These are phyloP conservation scores for Thymelicus acteon DNA, from an alignment of 2,888 invertebrate genomes.

Conservation along the genomic window DNA sequence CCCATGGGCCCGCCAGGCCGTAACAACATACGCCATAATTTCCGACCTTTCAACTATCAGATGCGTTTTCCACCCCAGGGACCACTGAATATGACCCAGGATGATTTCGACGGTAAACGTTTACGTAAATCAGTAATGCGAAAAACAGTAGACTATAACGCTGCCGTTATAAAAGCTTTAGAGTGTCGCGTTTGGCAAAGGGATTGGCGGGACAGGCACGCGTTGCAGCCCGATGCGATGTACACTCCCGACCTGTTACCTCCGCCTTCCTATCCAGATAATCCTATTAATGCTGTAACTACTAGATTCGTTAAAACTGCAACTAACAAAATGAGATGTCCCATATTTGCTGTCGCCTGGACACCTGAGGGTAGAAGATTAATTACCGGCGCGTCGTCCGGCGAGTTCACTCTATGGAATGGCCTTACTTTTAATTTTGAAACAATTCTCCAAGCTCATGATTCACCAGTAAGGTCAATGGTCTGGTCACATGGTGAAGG, in stretches of 20 bases:
- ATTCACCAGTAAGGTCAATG: constrained; percentile 99
- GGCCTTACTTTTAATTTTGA: constrained; percentile 99
- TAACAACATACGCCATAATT: constrained; percentile 78
- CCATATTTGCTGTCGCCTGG: constrained; percentile 99
- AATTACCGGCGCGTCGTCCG: constrained; percentile 99
- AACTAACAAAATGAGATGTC: constrained; percentile 99
- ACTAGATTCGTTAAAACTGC: constrained; percentile 99
- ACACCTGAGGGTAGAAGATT: constrained; percentile 99
- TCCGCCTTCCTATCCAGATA: constrained; percentile 96
- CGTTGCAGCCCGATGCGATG: constrained; percentile 97
- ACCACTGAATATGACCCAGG: constrained; percentile 90
- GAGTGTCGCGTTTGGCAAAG: constrained; percentile 98
- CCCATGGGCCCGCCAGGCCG: constrained; percentile 67
- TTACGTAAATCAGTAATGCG: constrained; percentile 98
- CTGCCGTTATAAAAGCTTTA: constrained; percentile 95
- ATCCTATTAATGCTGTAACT: constrained; percentile 98
- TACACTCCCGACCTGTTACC: constrained; percentile 97
- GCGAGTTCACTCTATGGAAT: constrained; percentile 99
- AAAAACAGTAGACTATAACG: constrained; percentile 99
- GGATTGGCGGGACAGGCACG: constrained; percentile 94
- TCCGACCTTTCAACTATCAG: constrained; percentile 80
- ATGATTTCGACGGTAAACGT: constrained; percentile 98
- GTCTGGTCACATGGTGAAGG: constrained; percentile 99
- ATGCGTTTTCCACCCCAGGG: constrained; percentile 82
- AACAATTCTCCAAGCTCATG: constrained; percentile 99